Evolutionary conservation across 1,140 invertebrate species (phyloP), one percentile per base, ranked within the genome.

Genomic region (Aphaenogaster rudis): DNA sequence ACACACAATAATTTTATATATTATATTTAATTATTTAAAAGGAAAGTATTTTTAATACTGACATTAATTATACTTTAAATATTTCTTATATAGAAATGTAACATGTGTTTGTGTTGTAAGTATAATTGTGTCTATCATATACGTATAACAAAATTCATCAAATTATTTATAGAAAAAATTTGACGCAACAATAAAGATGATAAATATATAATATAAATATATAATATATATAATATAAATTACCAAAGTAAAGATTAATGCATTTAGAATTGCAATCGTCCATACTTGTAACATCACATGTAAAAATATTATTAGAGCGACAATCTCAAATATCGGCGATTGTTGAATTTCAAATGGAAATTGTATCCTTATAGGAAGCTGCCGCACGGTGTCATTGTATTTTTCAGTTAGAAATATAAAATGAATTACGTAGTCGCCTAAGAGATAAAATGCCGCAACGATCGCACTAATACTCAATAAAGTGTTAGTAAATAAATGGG

Each of bases 241-340:
- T 79, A 79, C 77, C 59, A 79, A 59, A 59, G 64, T 59, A n/a
- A 59, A 33, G 7, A 81, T 71, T 5, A 71, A 45, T 42, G 17
- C 33, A 28, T 63, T 71, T 42, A 81, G 0, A 71, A 45, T 5
- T 42, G 48, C 7, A 0, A 69, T 1, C 2, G 64, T 28, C 3
- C 2, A 59, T 7, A 57, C 11, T 3, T 69, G 50, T 67, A n/a
- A 33, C n/a, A 71, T 71, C 0, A 7, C 15, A n/a, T 81, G 64
- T 45, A 81, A 0, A 54, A 50, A 59, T 28, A 81, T 42, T 11
- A 3, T 11, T 45, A 71, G 0, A 28, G 11, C 8, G 5, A 81
- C 15, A 11, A 81, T 0, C 9, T 81, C 79, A 42, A 59, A 81
- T 13, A 33, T 59, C 9, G 79, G 79, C 66, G 79, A 81, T 45